Evolutionary conservation across 1,140 invertebrate genomes (phyloP).

Genomic region (Euwallacea similis): DNA sequence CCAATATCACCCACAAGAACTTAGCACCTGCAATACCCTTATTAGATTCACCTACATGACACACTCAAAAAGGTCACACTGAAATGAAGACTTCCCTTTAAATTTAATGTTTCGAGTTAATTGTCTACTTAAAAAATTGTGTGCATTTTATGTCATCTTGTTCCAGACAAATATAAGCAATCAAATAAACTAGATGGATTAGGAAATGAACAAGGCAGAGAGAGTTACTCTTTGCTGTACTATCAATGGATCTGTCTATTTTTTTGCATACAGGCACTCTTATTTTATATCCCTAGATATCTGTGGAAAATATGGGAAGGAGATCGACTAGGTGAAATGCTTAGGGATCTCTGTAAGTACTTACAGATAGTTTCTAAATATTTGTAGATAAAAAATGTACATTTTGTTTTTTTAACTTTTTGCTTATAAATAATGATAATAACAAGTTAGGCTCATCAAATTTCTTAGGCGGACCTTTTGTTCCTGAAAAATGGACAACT

Average conservation of each 20-base stretch:
- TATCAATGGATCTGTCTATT: constrained; percentile 90
- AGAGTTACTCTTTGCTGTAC: constrained; percentile 63
- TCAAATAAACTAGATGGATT: constrained; percentile 6
- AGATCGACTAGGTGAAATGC: constrained; percentile 59
- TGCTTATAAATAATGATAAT: background rate
- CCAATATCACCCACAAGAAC: too few relatives aligned
- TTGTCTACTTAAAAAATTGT: too few relatives aligned
- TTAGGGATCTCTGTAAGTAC: constrained; percentile 55
- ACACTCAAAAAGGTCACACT: background rate
- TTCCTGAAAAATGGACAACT: constrained; percentile 59
- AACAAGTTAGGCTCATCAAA: constrained; percentile 3
- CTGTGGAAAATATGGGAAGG: constrained; percentile 80
- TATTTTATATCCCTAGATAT: constrained; percentile 74
- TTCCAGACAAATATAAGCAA: constrained; percentile 6
- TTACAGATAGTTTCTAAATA: background rate
- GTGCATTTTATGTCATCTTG: constrained; percentile 1
- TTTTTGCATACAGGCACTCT: constrained; percentile 74
- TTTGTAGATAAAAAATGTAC: background rate
- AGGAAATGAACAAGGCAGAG: constrained; percentile 16
- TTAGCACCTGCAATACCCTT: too few relatives aligned
- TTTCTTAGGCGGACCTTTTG: constrained; percentile 54
- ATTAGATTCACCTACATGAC: too few relatives aligned
- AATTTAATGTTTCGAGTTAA: too few relatives aligned
- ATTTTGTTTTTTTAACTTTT: background rate
- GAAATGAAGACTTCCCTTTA: background rate